phyloP scores from a whole-genome alignment of 2,797 vertebrate genomes.

The Scolopax rusticola region DNA sequence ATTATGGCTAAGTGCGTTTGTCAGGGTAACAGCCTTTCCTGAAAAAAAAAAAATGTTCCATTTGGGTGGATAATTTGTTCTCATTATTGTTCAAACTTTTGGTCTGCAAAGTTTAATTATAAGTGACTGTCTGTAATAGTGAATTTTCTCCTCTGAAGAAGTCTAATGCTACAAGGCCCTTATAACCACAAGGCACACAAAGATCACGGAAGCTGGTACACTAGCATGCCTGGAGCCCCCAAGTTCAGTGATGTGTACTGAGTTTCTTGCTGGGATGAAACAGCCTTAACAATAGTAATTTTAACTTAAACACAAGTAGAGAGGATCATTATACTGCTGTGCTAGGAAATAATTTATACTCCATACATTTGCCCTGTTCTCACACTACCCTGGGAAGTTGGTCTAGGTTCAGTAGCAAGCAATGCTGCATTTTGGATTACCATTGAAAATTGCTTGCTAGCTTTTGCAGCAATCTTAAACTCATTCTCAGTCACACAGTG shows the following conservation, averaged over 20 bases:
- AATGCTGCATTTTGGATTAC: background rate
- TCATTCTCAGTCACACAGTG: background rate
- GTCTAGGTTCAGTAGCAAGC: rapidly evolving
- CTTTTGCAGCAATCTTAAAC: background rate
- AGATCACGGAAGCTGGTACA: background rate
- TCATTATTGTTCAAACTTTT: background rate
- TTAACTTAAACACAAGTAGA: background rate
- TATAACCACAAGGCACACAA: rapidly evolving
- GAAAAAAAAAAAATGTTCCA: background rate
- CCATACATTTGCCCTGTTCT: background rate
- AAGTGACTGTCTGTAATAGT: background rate
- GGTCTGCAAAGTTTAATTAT: background rate
- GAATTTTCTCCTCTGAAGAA: background rate
- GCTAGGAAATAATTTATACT: background rate
- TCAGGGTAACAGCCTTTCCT: background rate
- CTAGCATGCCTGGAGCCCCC: background rate
- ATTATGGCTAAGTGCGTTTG: background rate
- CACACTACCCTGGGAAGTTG: background rate
- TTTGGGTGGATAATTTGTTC: background rate
- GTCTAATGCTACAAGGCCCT: background rate
- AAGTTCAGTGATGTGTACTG: background rate
- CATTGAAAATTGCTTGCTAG: background rate
- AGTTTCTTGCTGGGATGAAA: background rate
- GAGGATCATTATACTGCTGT: background rate
- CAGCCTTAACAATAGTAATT: background rate